Evolutionary conservation across 2,888 invertebrate species (phyloP).

Genomic region (Pammene aurita): DNA sequence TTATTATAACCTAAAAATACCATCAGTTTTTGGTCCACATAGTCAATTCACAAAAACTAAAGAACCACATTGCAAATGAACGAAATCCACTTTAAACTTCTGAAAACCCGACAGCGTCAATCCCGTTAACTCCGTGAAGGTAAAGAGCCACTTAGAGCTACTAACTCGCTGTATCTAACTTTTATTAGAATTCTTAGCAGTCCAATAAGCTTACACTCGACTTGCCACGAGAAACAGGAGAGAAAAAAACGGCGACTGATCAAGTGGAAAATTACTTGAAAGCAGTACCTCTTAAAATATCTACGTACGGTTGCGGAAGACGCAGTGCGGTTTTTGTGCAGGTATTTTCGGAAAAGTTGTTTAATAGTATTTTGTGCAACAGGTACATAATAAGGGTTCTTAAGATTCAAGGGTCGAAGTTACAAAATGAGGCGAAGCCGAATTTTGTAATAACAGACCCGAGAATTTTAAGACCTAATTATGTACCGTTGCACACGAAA

Average conservation of each 20-base stretch:
- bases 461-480: too few species aligned
- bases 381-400: too few species aligned
- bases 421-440: too few species aligned
- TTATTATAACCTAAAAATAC: too few species aligned
- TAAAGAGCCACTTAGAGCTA: conserved; percentile 58
- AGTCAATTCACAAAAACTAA: background rate
- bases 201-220: conserved; percentile 70
- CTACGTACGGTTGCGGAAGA: conserved; percentile 46
- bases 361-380: too few species aligned
- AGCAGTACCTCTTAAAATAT: conserved; percentile 54
- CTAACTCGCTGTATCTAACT: conserved; percentile 64
- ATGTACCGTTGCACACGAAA: too few species aligned
- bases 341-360: background rate
- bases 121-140: conserved; percentile 44
- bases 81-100: conserved; percentile 7
- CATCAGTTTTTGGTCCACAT: too few species aligned
- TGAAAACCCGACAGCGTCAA: background rate
- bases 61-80: background rate
- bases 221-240: conserved; percentile 58
- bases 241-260: conserved; percentile 65
- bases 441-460: too few species aligned
- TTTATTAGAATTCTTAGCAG: conserved; percentile 75
- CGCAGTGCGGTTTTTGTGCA: background rate
- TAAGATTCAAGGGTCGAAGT: too few species aligned
- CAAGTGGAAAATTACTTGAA: conserved; percentile 76